A percentile compares a stretch with the other conserved stretches of the same genome.
phyloP scores from a whole-genome alignment of 2,113 vertebrate genomes.

The Centropus bengalensis region DNA sequence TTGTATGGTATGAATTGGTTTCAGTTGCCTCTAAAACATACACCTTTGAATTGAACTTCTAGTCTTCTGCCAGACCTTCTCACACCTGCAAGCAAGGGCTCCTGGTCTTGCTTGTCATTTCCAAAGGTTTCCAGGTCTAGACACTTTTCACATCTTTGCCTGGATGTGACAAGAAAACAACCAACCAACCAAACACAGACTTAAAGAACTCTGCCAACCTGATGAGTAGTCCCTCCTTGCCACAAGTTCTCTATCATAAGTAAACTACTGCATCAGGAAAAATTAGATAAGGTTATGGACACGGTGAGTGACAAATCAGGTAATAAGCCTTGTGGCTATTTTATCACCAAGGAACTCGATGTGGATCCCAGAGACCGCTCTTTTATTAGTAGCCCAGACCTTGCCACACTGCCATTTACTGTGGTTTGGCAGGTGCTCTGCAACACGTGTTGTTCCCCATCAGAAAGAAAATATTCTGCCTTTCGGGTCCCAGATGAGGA shows the following conservation, averaged over 20 bases:
- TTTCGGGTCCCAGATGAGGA: conserved; percentile 16
- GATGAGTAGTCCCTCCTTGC: background rate
- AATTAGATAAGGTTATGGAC: fast-evolving
- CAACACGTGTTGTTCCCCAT: conserved; percentile 38
- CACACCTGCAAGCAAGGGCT: background rate
- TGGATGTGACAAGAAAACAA: background rate
- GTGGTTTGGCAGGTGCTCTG: conserved; percentile 9
- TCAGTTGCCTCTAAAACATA: background rate
- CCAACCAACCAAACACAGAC: background rate
- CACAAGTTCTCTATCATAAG: fast-evolving
- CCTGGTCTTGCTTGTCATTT: background rate
- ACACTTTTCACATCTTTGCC: background rate
- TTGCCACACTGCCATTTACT: background rate
- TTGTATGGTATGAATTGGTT: background rate
- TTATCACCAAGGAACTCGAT: background rate
- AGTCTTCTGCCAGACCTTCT: background rate
- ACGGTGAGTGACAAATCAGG: background rate
- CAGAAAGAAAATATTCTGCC: conserved; percentile 41
- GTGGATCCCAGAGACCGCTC: background rate
- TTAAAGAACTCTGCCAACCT: fast-evolving
- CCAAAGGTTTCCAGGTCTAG: background rate
- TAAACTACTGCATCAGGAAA: background rate
- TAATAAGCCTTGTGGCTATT: background rate
- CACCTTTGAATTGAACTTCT: background rate
- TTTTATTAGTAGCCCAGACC: background rate